These are phyloP conservation scores for Eidolon dupreanum DNA, from an alignment of 2,797 vertebrate species.

Conservation along the genomic window DNA sequence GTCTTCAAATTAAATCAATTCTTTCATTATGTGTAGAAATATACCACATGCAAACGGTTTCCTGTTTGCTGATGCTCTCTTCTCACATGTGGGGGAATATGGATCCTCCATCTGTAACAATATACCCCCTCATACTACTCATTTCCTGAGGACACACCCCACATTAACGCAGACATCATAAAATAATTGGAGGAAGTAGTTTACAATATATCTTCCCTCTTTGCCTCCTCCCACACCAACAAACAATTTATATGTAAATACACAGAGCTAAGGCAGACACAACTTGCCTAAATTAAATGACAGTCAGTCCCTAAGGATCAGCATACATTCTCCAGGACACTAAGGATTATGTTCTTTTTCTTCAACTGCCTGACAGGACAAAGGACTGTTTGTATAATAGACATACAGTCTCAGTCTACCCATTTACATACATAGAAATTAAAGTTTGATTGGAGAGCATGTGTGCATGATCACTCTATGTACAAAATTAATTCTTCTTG, in stretches of 20 bases:
- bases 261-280: constrained; percentile 63
- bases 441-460: constrained; percentile 13
- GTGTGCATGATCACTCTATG: background rate
- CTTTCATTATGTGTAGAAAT: background rate
- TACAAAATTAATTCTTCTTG: background rate
- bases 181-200: constrained; percentile 42
- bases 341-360: constrained; percentile 66
- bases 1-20: background rate
- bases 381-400: constrained; percentile 70
- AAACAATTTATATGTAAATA: constrained; percentile 80
- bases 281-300: constrained; percentile 77
- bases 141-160: background rate
- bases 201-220: constrained; percentile 13
- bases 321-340: constrained; percentile 71
- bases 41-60: background rate
- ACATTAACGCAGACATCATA: constrained; percentile 52
- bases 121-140: background rate
- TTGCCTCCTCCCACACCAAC: background rate
- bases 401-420: background rate
- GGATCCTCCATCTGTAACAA: background rate
- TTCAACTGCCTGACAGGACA: constrained; percentile 67
- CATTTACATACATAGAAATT: constrained; percentile 43
- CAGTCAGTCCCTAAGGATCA: constrained; percentile 55
- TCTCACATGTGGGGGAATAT: background rate
- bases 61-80: background rate